phyloP scores from a whole-genome alignment of 2,113 vertebrate species.

The Larimichthys polyactis region DNA sequence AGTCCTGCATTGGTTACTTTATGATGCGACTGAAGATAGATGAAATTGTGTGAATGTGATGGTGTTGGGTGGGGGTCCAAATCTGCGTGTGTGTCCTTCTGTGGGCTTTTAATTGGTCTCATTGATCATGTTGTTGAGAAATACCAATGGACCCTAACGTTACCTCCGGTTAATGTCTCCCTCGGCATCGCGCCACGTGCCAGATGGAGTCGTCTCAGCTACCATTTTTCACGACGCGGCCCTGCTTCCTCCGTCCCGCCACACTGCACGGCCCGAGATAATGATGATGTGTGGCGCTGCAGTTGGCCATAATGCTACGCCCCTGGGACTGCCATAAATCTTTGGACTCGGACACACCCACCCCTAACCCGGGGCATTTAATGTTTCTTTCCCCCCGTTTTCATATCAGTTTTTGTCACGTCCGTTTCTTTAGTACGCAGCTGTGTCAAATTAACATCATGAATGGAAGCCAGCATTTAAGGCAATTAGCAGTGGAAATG shows the following conservation, averaged over 20 bases:
- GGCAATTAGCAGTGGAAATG: not conserved
- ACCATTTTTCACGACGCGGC: conserved; percentile 59
- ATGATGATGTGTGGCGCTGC: conserved; percentile 73
- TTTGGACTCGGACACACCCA: conserved; percentile 22
- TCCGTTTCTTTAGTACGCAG: conserved; percentile 12
- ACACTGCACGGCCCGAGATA: conserved; percentile 45
- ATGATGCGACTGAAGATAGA: conserved; percentile 17
- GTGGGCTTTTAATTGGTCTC: conserved; percentile 68
- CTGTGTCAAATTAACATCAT: not conserved
- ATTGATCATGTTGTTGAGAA: conserved; percentile 78
- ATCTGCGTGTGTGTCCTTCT: conserved; percentile 21
- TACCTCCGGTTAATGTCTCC: conserved; percentile 74
- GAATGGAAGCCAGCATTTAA: not conserved
- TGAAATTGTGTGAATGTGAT: conserved; percentile 14
- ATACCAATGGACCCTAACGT: conserved; percentile 61
- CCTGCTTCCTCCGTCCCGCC: conserved; percentile 27
- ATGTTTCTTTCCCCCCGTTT: not conserved
- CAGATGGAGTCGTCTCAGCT: conserved; percentile 74
- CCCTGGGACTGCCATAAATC: conserved; percentile 70
- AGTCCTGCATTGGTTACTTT: conserved; percentile 2
- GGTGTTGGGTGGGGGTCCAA: conserved; percentile 6
- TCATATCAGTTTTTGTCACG: conserved; percentile 12
- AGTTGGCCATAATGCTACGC: conserved; percentile 40
- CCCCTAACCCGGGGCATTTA: conserved; percentile 2
- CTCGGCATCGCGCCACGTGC: conserved; percentile 51